Evolutionary conservation across 2,888 invertebrate species (phyloP).

Genomic region (Ecdyonurus torrentis): DNA sequence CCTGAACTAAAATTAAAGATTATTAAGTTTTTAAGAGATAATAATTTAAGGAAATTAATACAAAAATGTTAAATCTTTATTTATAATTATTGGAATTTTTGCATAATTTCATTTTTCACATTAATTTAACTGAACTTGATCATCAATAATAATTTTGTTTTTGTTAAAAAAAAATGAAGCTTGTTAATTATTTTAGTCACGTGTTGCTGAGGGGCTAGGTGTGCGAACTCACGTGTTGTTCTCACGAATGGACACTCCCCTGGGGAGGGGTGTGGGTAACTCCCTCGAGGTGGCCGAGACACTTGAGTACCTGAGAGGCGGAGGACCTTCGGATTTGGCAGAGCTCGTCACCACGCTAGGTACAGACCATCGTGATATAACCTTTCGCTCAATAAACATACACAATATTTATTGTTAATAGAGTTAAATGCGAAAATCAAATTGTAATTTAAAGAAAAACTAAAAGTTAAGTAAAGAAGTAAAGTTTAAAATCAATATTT

Average conservation of each 20-base stretch:
- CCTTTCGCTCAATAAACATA: neutral
- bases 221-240: slow-evolving; percentile 28
- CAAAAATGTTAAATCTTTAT: too few species aligned
- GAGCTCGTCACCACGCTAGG: slow-evolving; percentile 28
- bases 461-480: too few species aligned
- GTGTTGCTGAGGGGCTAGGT: slow-evolving; percentile 23
- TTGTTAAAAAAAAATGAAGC: too few species aligned
- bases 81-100: too few species aligned
- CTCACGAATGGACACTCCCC: slow-evolving; percentile 31
- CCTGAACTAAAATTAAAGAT: neutral
- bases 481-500: too few species aligned
- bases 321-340: slow-evolving; percentile 27
- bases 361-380: slow-evolving; percentile 19
- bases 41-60: too few species aligned
- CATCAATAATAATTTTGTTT: too few species aligned
- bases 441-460: too few species aligned
- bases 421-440: neutral
- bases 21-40: too few species aligned
- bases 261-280: slow-evolving; percentile 32
- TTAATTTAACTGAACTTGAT: too few species aligned
- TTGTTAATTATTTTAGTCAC: too few species aligned
- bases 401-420: neutral
- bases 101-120: too few species aligned
- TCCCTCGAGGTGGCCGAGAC: slow-evolving; percentile 34
- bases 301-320: slow-evolving; percentile 27